Evolutionary conservation across 1,140 invertebrate species (phyloP), one percentile per base, ranked within the genome.

Genomic region (Steinernema feltiae): DNA sequence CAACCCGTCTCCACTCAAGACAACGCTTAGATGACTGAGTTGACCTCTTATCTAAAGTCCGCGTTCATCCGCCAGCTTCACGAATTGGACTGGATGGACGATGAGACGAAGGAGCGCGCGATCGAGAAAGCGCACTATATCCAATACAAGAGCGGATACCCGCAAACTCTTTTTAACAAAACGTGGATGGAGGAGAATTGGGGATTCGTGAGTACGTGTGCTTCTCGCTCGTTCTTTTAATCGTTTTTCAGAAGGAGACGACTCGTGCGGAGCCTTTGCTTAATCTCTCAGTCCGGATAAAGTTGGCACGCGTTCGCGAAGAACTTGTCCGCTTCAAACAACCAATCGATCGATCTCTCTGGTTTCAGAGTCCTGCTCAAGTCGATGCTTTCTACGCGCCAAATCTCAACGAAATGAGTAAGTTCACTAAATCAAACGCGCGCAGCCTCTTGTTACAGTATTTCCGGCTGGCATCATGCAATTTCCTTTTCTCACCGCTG

Each of bases 71-170:
- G 82, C 53, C 74, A 84, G 48, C 70, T 85, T 0, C 70, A 82
- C 48, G 73, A 82, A 0, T 53, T 78, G 0, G 80, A 86, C 53
- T 86, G 85, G 85, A 86, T 86, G 85, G 84, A 85, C 69, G 79
- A 79, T 48, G 76, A 48, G 0, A 86, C 85, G n/a, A 82, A 83
- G 71, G 48, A 80, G n/a, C 71, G 82, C 24, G 85, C 85, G 32
- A 83, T 83, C 32, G 73, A 82, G 29, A 86, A 86, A 75, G 82
- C 83, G 12, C 76, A 84, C 46, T 69, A 72, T 24, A 82, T 83
- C 32, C 69, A 76, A 35, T 79, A 83, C 72, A 80, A 84, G 53
- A 69, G 53, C 32, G 82, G 80, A 12, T 83, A 78, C 48, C 82
- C 82, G 1, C 32, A 35, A 48, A 48, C 71, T 27, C 31, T 83